Base-by-base conservation (phyloP, 2,888 invertebrate species). In the Drosophila kuntzei region DNA sequence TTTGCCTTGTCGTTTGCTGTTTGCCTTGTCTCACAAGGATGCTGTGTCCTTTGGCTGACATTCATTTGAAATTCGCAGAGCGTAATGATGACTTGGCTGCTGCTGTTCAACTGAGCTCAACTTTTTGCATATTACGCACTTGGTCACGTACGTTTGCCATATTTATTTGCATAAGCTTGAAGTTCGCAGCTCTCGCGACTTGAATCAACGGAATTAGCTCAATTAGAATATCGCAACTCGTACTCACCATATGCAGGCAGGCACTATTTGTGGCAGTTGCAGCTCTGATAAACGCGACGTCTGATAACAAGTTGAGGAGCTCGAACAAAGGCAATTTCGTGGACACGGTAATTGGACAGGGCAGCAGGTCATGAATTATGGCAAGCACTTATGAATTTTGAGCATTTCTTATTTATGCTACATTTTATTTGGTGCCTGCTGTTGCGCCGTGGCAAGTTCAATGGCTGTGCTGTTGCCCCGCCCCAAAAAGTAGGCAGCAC, bases 91-190 rank as follows among this genome's bases (percentile, higher is more conserved):
- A 71, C 74, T 68, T 55, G 68, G 54, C 66, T 75, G 74, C 61
- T 58, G 43, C 50, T 44, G 44, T 18, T 66, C 64, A 43, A 47
- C 63, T 71, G 46, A 46, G 65, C 73, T 76, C 71, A 74, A 81
- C 76, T 87, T 80, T 80, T 75, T 82, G 79, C 79, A 79, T 84
- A 90, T 89, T 89, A 89, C 87, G 80, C 87, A 90, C 80, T 82
- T 86, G 86, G 71, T 87, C 85, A 86, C 85, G 85, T 86, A 79
- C 81, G 54, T 54, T 70, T 71, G 20, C 67, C 74, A 70, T 86
- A 80, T 86, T 83, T 87, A 86, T 85, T 85, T 87, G 83, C 80
- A 87, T 87, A 83, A 85, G 79, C 79, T 79, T 68, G 16, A 65
- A 51, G 51, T 64, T 63, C 71, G 77, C 74, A 54, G 63, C 36